Conservation (phyloP, 2,888 invertebrate genomes). For the Choreutis nemorana region DNA sequence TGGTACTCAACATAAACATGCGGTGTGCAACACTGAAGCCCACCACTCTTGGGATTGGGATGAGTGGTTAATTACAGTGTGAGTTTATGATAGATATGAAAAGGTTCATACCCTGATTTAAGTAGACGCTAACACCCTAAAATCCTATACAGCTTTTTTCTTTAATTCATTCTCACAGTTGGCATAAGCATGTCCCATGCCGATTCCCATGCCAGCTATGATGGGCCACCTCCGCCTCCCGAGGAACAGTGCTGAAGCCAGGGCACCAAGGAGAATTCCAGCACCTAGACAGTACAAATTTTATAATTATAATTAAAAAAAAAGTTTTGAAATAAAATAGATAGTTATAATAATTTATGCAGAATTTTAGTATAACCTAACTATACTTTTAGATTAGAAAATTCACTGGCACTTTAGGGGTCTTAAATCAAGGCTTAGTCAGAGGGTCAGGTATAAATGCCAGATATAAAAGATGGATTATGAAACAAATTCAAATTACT, state of each 20-base stretch:
- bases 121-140: constrained; percentile 19
- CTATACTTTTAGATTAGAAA: too few relatives aligned
- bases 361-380: too few relatives aligned
- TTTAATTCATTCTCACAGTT: constrained; percentile 76
- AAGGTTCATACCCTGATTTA: constrained; percentile 29
- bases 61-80: too few relatives aligned
- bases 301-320: constrained; percentile 4
- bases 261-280: constrained; percentile 80
- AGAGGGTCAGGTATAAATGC: too few relatives aligned
- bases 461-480: too few relatives aligned
- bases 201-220: constrained; percentile 86
- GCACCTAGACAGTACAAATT: constrained; percentile 78
- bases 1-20: too few relatives aligned
- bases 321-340: background rate
- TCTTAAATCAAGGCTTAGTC: too few relatives aligned
- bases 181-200: constrained; percentile 88
- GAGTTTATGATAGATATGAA: background rate
- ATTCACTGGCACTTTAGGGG: too few relatives aligned
- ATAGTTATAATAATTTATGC: too few relatives aligned
- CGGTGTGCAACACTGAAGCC: too few relatives aligned
- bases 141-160: constrained; percentile 24
- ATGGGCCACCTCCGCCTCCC: constrained; percentile 88
- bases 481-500: too few relatives aligned
- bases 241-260: constrained; percentile 85
- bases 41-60: too few relatives aligned